Evolutionary conservation across 2,797 vertebrate genomes (phyloP).

Genomic region (Enteromius anoplus): DNA sequence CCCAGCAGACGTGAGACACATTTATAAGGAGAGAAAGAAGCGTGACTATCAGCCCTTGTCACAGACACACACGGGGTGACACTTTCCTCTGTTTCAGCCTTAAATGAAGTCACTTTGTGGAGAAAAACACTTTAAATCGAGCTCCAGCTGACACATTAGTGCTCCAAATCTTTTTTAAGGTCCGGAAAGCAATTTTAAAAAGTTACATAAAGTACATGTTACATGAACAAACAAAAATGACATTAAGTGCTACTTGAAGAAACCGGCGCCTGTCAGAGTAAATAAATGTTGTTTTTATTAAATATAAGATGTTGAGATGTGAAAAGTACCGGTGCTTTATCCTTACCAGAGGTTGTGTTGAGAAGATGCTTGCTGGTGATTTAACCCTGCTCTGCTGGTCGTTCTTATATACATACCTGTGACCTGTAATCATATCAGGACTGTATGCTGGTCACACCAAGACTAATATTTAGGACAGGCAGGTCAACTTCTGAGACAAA

Average conservation of each 20-base stretch:
- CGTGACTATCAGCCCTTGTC: background rate
- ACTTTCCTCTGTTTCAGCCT: background rate
- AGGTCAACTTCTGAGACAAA: conserved; percentile 11
- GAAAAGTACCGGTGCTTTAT: background rate
- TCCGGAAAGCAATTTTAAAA: background rate
- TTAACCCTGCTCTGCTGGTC: background rate
- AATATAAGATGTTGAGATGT: background rate
- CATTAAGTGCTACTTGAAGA: background rate
- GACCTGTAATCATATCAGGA: background rate
- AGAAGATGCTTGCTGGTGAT: background rate
- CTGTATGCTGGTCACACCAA: conserved; percentile 31
- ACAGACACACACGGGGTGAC: background rate
- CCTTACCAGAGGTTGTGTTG: conserved; percentile 33
- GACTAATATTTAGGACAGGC: conserved; percentile 31
- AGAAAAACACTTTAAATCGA: conserved; percentile 8
- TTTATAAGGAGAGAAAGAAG: conserved; percentile 18
- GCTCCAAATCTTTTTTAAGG: background rate
- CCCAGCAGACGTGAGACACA: background rate
- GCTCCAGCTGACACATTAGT: conserved; percentile 6
- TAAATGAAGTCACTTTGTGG: background rate
- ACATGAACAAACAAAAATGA: background rate
- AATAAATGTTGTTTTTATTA: background rate
- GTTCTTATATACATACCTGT: conserved; percentile 15
- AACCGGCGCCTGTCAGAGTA: background rate
- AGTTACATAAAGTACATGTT: background rate